phyloP scores from a whole-genome alignment of 2,888 invertebrate genomes.

The Eupithecia tripunctaria region DNA sequence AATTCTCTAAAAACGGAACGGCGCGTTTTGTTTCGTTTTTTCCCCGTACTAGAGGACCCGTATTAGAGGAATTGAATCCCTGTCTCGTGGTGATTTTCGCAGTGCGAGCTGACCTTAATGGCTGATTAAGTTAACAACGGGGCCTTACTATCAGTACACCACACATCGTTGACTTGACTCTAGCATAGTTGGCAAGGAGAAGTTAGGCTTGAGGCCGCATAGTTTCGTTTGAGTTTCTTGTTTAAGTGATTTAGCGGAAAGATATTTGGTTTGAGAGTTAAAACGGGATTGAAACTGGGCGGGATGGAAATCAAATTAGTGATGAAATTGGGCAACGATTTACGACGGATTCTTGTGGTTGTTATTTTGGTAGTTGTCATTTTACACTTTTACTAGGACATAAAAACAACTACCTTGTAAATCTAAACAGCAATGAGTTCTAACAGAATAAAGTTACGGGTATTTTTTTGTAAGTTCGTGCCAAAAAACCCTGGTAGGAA shows the following conservation, averaged over 20 bases:
- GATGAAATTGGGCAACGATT: neutral
- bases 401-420: neutral
- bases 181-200: neutral
- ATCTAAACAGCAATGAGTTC: neutral
- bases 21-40: too few species aligned
- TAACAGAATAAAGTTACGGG: neutral
- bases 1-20: too few species aligned
- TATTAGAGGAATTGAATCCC: too few species aligned
- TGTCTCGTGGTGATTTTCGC: neutral
- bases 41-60: too few species aligned
- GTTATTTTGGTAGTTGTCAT: neutral
- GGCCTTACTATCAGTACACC: slow-evolving; percentile 6
- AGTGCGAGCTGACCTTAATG: slow-evolving; percentile 6
- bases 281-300: neutral
- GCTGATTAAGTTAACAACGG: slow-evolving; percentile 17
- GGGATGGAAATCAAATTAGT: neutral
- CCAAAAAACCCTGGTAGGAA: too few species aligned
- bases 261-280: slow-evolving; percentile 5
- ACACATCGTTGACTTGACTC: slow-evolving; percentile 7
- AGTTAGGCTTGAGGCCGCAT: neutral
- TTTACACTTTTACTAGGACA: neutral
- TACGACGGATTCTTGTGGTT: neutral
- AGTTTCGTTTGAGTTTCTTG: slow-evolving; percentile 6
- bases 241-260: slow-evolving; percentile 4
- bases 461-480: too few species aligned